A percentile compares a stretch with the other conserved stretches of the same genome.
These are phyloP conservation scores for Thaumetopoea pityocampa DNA, from an alignment of 1,140 invertebrate genomes.

Conservation along the genomic window DNA sequence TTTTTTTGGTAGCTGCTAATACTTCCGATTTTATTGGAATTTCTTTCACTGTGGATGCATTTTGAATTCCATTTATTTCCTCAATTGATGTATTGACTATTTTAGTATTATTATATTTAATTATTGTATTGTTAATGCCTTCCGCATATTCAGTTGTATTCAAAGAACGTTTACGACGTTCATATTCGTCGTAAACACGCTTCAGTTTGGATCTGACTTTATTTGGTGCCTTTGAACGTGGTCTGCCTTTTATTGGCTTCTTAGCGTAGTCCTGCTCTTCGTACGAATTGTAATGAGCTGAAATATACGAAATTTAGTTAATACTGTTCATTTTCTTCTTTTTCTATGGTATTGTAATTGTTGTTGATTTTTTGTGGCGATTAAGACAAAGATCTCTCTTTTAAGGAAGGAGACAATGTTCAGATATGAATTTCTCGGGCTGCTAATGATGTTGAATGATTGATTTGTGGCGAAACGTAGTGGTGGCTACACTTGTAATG, in stretches of 20 bases:
- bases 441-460: too few species aligned
- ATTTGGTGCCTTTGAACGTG: constrained; percentile 2
- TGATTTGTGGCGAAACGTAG: too few species aligned
- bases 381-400: too few species aligned
- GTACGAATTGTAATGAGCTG: constrained; percentile 22
- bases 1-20: constrained; percentile 3
- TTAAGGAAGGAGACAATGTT: too few species aligned
- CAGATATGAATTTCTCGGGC: too few species aligned
- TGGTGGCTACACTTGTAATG: too few species aligned
- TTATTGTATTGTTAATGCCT: constrained; percentile 16
- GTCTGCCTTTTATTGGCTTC: constrained; percentile 12
- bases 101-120: too few species aligned
- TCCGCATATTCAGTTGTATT: constrained; percentile 33
- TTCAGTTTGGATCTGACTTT: constrained; percentile 24
- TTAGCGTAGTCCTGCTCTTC: constrained; percentile 33
- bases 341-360: not conserved
- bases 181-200: constrained; percentile 16
- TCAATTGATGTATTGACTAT: not conserved
- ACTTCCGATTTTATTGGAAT: too few species aligned
- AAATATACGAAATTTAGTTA: not conserved
- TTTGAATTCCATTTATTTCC: not conserved
- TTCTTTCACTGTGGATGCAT: too few species aligned
- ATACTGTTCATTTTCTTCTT: not conserved
- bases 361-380: too few species aligned
- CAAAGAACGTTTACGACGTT: constrained; percentile 33